Evolutionary conservation across 2,113 vertebrate genomes (phyloP), one percentile per base, ranked within the genome.

Genomic region (Halichoeres trimaculatus): DNA sequence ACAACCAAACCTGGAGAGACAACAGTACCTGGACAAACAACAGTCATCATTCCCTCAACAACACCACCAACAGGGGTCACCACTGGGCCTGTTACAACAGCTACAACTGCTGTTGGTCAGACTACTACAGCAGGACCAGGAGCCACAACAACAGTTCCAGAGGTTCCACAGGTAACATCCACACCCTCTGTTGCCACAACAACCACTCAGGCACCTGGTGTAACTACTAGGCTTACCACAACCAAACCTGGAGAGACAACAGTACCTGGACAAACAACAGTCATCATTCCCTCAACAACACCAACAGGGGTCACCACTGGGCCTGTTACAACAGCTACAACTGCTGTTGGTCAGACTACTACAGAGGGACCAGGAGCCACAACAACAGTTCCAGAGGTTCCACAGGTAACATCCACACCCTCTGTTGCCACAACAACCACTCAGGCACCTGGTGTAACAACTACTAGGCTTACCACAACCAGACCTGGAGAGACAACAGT

Each of bases 351-450:
- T n/a, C 55, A 53, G 47, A 65, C 45, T 13, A 70, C 50, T 5
- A 83, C 75, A 0, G 2, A 17, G 12, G 30, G 38, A 1, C 11
- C 75, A 14, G 23, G 1, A 7, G 14, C 19, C 1, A 58, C 78
- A 23, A 59, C 64, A 40, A 30, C 26, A 8, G 19, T 8, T 0
- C 13, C n/a, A 30, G 41, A 47, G 5, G 43, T 17, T n/a, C 35
- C 64, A 8, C 10, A 47, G n/a, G 54, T 59, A 0, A 60, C 78
- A 34, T 54, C 78, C 17, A 58, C 1, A 59, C 59, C 78, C 2
- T 11, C 66, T 35, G 22, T 66, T 1, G 10, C 12, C 8, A 81
- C 54, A n/a, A n/a, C n/a, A 10, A 71, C 72, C 0, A 71, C 50
- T 0, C 7, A 24, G 17, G 13, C 8, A 14, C 36, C 60, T 20